Evolutionary conservation across 2,888 invertebrate species (phyloP).

Genomic region (Thelaira solivaga): DNA sequence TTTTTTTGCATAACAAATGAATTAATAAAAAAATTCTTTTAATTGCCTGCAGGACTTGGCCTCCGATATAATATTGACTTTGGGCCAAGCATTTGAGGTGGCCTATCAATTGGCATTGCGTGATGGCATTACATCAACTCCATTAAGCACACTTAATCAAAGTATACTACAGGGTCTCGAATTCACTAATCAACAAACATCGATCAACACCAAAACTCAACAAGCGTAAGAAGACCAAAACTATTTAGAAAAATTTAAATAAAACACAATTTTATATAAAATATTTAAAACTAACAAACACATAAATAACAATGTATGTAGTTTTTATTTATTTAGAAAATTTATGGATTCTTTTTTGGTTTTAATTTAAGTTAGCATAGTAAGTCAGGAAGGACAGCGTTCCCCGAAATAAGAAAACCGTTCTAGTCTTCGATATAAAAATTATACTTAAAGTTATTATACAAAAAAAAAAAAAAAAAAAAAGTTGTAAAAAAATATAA

Average conservation of each 20-base stretch:
- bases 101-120: slow-evolving; percentile 94
- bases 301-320: not conserved
- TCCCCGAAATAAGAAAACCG: not conserved
- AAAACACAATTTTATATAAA: no score
- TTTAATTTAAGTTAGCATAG: slow-evolving; percentile 37
- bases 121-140: slow-evolving; percentile 60
- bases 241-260: not conserved
- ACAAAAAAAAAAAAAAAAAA: slow-evolving; percentile 20
- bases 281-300: slow-evolving; percentile 29
- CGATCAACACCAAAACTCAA: slow-evolving; percentile 46
- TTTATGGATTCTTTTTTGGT: not conserved
- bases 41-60: slow-evolving; percentile 88
- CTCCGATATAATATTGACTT: slow-evolving; percentile 95
- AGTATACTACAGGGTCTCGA: slow-evolving; percentile 51
- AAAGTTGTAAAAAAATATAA: slow-evolving; percentile 11
- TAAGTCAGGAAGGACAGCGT: slow-evolving; percentile 19
- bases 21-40: slow-evolving; percentile 3
- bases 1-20: not conserved
- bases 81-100: slow-evolving; percentile 98
- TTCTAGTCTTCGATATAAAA: slow-evolving; percentile 46
- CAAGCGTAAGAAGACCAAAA: slow-evolving; percentile 60
- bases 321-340: slow-evolving; percentile 13
- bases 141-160: slow-evolving; percentile 43
- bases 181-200: slow-evolving; percentile 30
- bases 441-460: slow-evolving; percentile 20